These are phyloP conservation scores for Buphagus erythrorhynchus DNA, from an alignment of 2,797 vertebrate species.

Conservation along the genomic window DNA sequence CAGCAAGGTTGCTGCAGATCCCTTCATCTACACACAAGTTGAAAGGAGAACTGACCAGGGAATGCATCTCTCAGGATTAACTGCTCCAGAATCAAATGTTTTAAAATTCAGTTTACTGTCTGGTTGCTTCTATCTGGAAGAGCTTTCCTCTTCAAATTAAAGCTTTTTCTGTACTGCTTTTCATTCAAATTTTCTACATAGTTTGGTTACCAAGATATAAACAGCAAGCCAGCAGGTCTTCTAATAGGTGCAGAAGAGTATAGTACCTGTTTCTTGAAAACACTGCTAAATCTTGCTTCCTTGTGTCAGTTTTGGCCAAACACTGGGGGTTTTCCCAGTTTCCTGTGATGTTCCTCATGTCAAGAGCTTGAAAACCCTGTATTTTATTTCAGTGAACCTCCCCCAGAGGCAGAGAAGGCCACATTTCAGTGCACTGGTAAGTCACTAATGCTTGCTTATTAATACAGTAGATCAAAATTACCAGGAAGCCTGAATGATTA, in stretches of 20 bases:
- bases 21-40: neutral
- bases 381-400: neutral
- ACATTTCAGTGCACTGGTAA: neutral
- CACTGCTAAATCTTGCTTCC: neutral
- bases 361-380: neutral
- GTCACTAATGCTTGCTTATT: neutral
- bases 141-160: neutral
- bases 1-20: neutral
- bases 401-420: neutral
- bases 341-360: neutral
- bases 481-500: neutral
- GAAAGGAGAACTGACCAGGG: neutral
- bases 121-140: neutral
- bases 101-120: neutral
- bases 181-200: neutral
- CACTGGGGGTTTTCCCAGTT: accelerated
- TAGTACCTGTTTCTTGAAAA: neutral
- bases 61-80: neutral
- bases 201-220: neutral
- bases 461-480: neutral
- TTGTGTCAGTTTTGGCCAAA: neutral
- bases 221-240: neutral
- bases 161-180: neutral
- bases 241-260: neutral
- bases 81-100: neutral